These are phyloP conservation scores for Nettapus auritus DNA, from an alignment of 2,113 vertebrate genomes.

Conservation along the genomic window DNA sequence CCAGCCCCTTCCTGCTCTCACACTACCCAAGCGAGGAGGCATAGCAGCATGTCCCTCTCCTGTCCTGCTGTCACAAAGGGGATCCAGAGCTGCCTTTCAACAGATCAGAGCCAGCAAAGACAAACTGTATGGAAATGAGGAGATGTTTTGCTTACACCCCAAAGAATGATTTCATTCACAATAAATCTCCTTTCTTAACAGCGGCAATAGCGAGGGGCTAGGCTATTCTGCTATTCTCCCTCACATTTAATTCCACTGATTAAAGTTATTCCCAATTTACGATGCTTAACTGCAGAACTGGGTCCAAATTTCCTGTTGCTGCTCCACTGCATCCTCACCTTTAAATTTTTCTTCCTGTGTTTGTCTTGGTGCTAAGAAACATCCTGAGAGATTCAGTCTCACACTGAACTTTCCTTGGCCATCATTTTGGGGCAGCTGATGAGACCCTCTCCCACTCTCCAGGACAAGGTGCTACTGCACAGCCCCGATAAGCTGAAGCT, in stretches of 20 bases:
- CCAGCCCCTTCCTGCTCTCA: not conserved
- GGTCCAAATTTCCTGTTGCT: not conserved
- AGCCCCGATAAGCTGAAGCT: not conserved
- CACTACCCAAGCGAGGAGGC: accelerated
- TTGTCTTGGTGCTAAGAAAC: not conserved
- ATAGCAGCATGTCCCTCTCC: accelerated
- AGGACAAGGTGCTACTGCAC: not conserved
- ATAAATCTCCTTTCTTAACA: not conserved
- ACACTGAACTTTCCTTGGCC: not conserved
- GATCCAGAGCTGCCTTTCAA: not conserved
- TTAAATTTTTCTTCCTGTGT: not conserved
- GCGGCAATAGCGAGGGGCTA: not conserved
- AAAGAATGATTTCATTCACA: not conserved
- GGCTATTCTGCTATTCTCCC: not conserved
- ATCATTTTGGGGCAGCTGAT: not conserved
- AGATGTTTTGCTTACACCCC: not conserved
- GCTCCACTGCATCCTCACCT: not conserved
- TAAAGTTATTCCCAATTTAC: not conserved
- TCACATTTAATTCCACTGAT: not conserved
- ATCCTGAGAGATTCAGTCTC: not conserved
- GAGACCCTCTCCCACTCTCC: not conserved
- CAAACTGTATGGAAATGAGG: not conserved
- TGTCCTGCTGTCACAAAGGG: accelerated
- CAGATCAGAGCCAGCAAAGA: not conserved
- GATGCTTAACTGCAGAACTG: not conserved